Conservation (phyloP, 2,113 vertebrate species). For the Podocnemis expansa region DNA sequence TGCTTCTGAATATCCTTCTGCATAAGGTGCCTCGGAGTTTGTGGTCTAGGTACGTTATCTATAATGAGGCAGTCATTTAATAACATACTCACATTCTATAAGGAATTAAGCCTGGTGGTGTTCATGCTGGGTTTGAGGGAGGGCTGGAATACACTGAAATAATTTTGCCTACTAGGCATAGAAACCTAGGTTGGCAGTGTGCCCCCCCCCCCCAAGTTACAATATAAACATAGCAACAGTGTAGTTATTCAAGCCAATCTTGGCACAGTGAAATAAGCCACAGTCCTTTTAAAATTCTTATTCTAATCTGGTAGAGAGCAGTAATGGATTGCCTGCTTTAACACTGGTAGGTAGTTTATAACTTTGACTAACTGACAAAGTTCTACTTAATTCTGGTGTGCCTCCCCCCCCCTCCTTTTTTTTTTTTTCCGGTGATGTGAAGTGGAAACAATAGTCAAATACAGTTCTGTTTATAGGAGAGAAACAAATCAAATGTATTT, state of each 20-base stretch:
- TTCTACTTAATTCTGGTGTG: not conserved
- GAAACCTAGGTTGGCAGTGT: conserved; percentile 45
- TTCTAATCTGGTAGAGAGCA: not conserved
- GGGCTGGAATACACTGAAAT: conserved; percentile 59
- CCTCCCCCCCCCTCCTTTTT: too few relatives aligned
- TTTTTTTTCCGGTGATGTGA: not conserved
- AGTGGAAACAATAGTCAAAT: not conserved
- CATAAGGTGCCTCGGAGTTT: conserved; percentile 3
- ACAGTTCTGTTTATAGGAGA: not conserved
- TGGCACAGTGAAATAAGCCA: conserved; percentile 14
- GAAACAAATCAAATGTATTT: accelerated
- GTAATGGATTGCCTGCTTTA: not conserved
- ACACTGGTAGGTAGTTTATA: not conserved
- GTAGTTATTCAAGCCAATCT: conserved; percentile 39
- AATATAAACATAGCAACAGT: conserved; percentile 62
- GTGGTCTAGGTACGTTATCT: conserved; percentile 58
- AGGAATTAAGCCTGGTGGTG: conserved; percentile 53
- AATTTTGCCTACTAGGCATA: conserved; percentile 52
- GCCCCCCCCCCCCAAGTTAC: not conserved
- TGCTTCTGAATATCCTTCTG: not conserved
- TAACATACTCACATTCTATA: conserved; percentile 64
- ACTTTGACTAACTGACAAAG: not conserved
- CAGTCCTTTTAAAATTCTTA: not conserved
- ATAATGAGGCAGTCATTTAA: conserved; percentile 63
- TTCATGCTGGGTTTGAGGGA: conserved; percentile 68